Evolutionary conservation across 2,888 invertebrate species (phyloP), one percentile per base, ranked within the genome.

Genomic region (Papilio gigon): DNA sequence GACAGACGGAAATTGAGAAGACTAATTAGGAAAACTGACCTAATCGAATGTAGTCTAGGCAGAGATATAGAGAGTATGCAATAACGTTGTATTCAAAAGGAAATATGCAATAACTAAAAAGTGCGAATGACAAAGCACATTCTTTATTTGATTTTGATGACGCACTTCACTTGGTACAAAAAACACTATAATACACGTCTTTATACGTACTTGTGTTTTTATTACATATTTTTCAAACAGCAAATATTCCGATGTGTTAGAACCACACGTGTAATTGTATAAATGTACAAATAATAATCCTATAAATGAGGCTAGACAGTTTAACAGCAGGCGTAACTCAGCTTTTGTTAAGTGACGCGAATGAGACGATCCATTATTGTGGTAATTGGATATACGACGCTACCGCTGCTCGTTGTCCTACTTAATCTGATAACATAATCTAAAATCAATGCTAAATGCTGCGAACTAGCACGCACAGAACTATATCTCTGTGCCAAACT

Each of bases 371-470:
- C 86, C 81, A 86, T 86, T 87, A 85, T 83, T 78, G 79, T 81
- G 82, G 85, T 87, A 87, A 87, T 86, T 86, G 81, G 84, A 87
- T 81, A 82, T 85, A 81, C 81, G 81, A 82, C 80, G 80, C 76
- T 76, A 80, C 82, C 77, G 80, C 80, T 80, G 76, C 78, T 78
- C 78, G 77, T 67, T 78, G 80, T 81, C 79, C 78, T 75, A 77
- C 71, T 70, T 47, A 64, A 71, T 33, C 47, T 71, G 71, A 67
- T 69, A 61, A 64, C 53, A 35, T 76, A 80, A 76, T 70, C 65
- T 47, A 66, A 77, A 78, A 73, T 65, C 76, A 78, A 67, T 25
- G 37, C 37, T 12, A 59, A 35, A 59, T 37, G 22, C 0, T 59
- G 22, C 59, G 22, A 59, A 35, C 37, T 59, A 35, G 8, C 30